These are phyloP conservation scores for Eristalinus aeneus DNA, from an alignment of 2,888 invertebrate species.

Conservation along the genomic window DNA sequence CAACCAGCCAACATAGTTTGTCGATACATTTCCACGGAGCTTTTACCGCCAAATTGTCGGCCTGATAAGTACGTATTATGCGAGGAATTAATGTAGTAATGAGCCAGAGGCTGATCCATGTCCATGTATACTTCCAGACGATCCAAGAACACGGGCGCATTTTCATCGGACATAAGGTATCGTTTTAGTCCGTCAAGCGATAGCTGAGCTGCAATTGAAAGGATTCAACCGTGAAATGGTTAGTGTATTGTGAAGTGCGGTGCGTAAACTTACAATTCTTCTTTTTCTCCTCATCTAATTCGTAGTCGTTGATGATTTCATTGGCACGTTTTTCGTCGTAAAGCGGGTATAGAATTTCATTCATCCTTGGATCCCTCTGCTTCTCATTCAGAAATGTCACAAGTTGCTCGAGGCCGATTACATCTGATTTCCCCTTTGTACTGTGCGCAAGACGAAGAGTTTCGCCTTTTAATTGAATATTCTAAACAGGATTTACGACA, in stretches of 20 bases:
- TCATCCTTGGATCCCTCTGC: conserved; percentile 98
- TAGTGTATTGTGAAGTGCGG: background rate
- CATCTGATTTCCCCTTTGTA: conserved; percentile 93
- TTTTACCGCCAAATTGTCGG: conserved; percentile 98
- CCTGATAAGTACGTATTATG: conserved; percentile 97
- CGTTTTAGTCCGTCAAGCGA: conserved; percentile 98
- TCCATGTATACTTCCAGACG: conserved; percentile 98
- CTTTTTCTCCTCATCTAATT: conserved; percentile 87
- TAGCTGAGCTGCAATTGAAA: conserved; percentile 85
- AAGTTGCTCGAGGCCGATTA: conserved; percentile 92
- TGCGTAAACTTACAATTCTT: conserved; percentile 72
- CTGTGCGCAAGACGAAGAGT: conserved; percentile 81
- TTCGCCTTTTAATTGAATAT: background rate
- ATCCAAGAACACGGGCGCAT: conserved; percentile 99
- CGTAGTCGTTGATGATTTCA: conserved; percentile 97
- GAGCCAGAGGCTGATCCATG: conserved; percentile 98
- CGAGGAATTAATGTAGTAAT: conserved; percentile 99
- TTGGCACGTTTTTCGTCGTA: conserved; percentile 96
- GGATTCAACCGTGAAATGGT: background rate
- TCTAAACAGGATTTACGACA: background rate
- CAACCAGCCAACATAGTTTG: conserved; percentile 98
- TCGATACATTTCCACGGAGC: conserved; percentile 99
- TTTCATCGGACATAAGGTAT: conserved; percentile 99
- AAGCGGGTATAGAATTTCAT: conserved; percentile 98
- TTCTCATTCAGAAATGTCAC: conserved; percentile 97